Percentiles rank a stretch among this genome's conserved stretches.
phyloP scores from a whole-genome alignment of 2,113 vertebrate genomes.

The Tylochromis polylepis region DNA sequence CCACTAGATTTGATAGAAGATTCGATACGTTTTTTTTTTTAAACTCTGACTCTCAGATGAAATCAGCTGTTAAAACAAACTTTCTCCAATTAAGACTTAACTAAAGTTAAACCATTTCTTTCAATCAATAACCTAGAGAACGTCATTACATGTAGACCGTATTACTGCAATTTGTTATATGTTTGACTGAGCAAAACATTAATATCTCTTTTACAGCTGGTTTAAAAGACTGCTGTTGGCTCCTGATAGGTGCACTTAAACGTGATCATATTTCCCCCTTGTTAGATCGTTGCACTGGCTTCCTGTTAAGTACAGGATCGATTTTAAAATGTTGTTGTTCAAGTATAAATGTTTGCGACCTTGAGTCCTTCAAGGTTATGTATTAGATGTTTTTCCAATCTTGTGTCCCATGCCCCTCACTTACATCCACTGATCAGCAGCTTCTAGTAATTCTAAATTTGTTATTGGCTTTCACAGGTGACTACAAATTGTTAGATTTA shows the following conservation, averaged over 20 bases:
- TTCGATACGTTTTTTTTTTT: too few relatives aligned
- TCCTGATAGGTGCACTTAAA: background rate
- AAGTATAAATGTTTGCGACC: background rate
- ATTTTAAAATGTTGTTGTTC: background rate
- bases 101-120: background rate
- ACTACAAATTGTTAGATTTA: background rate
- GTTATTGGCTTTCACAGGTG: background rate
- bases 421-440: background rate
- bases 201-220: background rate
- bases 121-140: background rate
- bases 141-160: background rate
- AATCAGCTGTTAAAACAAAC: background rate
- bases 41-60: background rate
- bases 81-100: background rate
- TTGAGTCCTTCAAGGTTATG: background rate
- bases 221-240: background rate
- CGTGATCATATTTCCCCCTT: background rate
- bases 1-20: accelerated
- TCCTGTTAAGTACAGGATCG: background rate
- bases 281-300: background rate
- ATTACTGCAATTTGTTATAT: background rate
- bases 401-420: background rate
- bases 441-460: background rate
- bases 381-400: background rate
- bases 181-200: background rate